Conservation (phyloP, 2,888 invertebrate species). For the Empis livida region DNA sequence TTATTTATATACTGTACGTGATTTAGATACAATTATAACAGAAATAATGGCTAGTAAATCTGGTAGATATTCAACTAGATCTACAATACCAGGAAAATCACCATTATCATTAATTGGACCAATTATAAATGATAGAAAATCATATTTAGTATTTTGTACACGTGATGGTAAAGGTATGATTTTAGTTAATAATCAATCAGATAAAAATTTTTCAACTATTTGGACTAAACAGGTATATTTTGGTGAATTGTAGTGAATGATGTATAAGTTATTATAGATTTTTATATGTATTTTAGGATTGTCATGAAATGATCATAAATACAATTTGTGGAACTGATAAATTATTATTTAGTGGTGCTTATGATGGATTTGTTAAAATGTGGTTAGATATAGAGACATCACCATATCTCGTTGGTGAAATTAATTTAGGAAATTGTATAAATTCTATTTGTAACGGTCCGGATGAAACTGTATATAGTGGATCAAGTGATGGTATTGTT, state of each 20-base stretch:
- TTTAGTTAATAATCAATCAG: constrained; percentile 23
- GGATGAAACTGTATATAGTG: constrained; percentile 23
- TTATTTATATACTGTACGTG: constrained; percentile 31
- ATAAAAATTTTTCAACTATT: constrained; percentile 21
- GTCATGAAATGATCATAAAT: constrained; percentile 34
- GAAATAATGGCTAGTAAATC: constrained; percentile 23
- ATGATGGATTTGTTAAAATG: constrained; percentile 33
- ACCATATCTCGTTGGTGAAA: constrained; percentile 24
- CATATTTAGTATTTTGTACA: constrained; percentile 29
- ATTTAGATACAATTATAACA: constrained; percentile 32
- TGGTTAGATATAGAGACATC: constrained; percentile 24
- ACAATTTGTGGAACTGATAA: constrained; percentile 25
- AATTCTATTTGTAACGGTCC: constrained; percentile 26
- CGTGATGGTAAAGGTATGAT: constrained; percentile 27
- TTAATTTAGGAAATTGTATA: constrained; percentile 26
- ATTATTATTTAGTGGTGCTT: constrained; percentile 29
- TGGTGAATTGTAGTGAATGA: too few species aligned
- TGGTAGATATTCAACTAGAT: constrained; percentile 22
- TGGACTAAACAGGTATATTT: constrained; percentile 19
- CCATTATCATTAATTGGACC: constrained; percentile 30
- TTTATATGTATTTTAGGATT: constrained; percentile 20
- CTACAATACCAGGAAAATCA: constrained; percentile 16
- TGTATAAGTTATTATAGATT: neutral
- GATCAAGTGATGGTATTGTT: constrained; percentile 26
- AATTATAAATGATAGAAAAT: constrained; percentile 19